Evolutionary conservation across 2,888 invertebrate species (phyloP).

Genomic region (Spodoptera picta): DNA sequence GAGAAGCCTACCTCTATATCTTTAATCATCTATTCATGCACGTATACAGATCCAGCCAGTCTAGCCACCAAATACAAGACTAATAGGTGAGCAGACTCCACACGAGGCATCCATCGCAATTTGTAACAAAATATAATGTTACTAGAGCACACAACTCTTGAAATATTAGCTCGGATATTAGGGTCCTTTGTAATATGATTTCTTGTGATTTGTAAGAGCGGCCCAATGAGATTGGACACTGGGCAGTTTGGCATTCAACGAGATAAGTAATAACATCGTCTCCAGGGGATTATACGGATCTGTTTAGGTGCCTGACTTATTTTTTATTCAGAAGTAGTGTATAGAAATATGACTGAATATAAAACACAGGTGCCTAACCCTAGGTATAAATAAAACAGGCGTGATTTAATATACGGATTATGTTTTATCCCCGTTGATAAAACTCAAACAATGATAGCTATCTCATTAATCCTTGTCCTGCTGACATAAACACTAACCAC

Average conservation of each 20-base stretch:
- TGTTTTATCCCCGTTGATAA: no score
- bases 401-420: no score
- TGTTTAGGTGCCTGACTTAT: no score
- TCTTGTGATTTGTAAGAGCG: not conserved
- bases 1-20: slow-evolving; percentile 1
- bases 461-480: no score
- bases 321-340: no score
- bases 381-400: no score
- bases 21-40: not conserved
- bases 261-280: slow-evolving; percentile 5
- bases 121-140: slow-evolving; percentile 12
- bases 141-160: slow-evolving; percentile 3
- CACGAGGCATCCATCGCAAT: slow-evolving; percentile 14
- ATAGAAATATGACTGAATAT: no score
- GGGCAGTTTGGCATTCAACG: not conserved
- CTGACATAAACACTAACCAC: no score
- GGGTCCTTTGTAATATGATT: slow-evolving; percentile 5
- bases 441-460: no score
- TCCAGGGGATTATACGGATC: no score
- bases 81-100: slow-evolving; percentile 15
- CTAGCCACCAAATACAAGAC: slow-evolving; percentile 10
- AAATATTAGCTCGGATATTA: slow-evolving; percentile 8
- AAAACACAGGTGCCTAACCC: no score
- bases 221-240: slow-evolving; percentile 4
- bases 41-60: not conserved